Base-by-base conservation (phyloP, 1,140 invertebrate species). In the Acyrthosiphon pisum region DNA sequence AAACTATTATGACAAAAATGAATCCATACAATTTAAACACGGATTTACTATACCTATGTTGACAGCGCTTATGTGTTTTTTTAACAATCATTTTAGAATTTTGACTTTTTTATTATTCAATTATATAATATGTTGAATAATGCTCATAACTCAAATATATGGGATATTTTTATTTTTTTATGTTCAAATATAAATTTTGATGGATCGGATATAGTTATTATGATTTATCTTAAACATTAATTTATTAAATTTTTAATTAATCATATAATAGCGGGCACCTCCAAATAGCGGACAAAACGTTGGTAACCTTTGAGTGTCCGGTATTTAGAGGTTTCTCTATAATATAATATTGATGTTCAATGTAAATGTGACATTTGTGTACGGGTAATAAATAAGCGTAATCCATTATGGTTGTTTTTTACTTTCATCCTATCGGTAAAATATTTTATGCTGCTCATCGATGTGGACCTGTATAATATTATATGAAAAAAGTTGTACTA, bases 371-470 rank as follows among this genome's bases (percentile, higher is more conserved):
- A 50, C 20, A 20, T 11, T 87, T 87, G 3, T 18, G 22, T n/a
- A n/a, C n/a, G n/a, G n/a, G n/a, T 46, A 46, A 86, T 14, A 26
- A 46, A 86, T 86, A 46, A 46, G 14, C 9, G 7, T n/a, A 84
- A 88, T 88, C 86, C n/a, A n/a, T 88, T 88, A 88, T 35, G 1
- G 46, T 88, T 35, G 30, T n/a, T 50, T n/a, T 53, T 35, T 87
- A 87, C 18, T n/a, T 48, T 88, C 7, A 30, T n/a, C 23, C 9
- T 18, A 86, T 84, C 41, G 1, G 30, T 48, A 48, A 48, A 48
- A 48, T 84, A 26, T 9, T 46, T 26, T n/a, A 11, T 30, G 6
- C 41, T 26, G 41, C 83, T 76, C 60, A 23, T 50, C 30, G 9
- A 50, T 35, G n/a, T 8, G 6, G 3, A 48, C 3, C 0, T 22